phyloP scores from a whole-genome alignment of 2,888 invertebrate species.

The Agonopterix subpropinquella region DNA sequence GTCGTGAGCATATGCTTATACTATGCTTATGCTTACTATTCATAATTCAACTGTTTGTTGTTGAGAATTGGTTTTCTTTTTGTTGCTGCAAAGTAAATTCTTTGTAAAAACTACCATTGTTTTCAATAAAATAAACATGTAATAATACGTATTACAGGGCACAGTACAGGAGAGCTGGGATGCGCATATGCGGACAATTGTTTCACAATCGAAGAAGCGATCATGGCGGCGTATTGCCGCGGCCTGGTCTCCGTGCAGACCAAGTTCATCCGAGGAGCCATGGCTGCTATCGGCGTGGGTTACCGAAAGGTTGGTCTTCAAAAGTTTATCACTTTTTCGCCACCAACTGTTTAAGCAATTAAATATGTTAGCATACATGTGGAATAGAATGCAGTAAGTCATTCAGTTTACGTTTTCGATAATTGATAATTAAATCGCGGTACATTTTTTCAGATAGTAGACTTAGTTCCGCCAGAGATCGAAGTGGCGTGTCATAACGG shows the following conservation, averaged over 20 bases:
- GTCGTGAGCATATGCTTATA: too few species aligned
- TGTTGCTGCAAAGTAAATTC: neutral
- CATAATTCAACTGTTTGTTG: too few species aligned
- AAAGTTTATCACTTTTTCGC: neutral
- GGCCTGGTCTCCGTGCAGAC: constrained; percentile 85
- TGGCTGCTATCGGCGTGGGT: constrained; percentile 87
- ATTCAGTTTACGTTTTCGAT: constrained; percentile 86
- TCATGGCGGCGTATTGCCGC: constrained; percentile 88
- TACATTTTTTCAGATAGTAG: too few species aligned
- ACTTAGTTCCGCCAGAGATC: too few species aligned
- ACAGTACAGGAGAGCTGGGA: constrained; percentile 93
- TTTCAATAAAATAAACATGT: too few species aligned
- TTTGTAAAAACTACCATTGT: too few species aligned
- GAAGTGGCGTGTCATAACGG: too few species aligned
- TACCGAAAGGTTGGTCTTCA: constrained; percentile 49
- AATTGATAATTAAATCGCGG: constrained; percentile 46
- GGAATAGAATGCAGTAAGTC: constrained; percentile 77
- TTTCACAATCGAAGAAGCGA: constrained; percentile 90
- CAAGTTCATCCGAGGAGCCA: constrained; percentile 77
- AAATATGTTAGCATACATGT: constrained; percentile 64
- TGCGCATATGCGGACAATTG: constrained; percentile 79
- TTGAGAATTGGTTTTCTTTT: neutral
- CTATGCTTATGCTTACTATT: too few species aligned
- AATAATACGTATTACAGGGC: constrained; percentile 73
- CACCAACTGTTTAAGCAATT: too few species aligned